A percentile compares a stretch with the other conserved stretches of the same genome.
These are phyloP conservation scores for Acrobasis suavella DNA, from an alignment of 2,888 invertebrate species.

Conservation along the genomic window DNA sequence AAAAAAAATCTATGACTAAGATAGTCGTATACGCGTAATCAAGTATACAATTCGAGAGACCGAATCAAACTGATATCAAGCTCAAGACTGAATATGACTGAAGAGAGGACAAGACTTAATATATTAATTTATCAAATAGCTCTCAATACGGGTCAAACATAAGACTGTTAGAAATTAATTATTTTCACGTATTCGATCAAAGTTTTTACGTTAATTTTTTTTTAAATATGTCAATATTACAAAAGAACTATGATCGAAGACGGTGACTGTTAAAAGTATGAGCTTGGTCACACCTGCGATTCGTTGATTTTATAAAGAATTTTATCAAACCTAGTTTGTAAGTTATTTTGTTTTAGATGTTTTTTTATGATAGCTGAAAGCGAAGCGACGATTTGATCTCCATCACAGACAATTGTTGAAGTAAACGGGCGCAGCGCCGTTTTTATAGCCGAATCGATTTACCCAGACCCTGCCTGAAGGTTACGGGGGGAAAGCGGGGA, in stretches of 20 bases:
- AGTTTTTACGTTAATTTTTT: neutral
- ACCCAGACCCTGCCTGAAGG: too few relatives aligned
- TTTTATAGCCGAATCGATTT: conserved; percentile 22
- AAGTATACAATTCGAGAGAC: conserved; percentile 22
- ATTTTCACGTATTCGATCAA: conserved; percentile 9
- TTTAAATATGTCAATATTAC: neutral
- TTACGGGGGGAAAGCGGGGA: too few relatives aligned
- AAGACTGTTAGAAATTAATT: conserved; percentile 2
- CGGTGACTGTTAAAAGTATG: conserved; percentile 31
- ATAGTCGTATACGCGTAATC: conserved; percentile 17
- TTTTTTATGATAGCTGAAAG: conserved; percentile 73
- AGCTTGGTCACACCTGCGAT: conserved; percentile 37
- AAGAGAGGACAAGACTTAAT: conserved; percentile 23
- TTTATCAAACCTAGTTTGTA: conserved; percentile 49
- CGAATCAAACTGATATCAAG: conserved; percentile 26
- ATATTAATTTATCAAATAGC: conserved; percentile 17
- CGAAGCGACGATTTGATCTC: conserved; percentile 73
- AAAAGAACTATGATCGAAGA: conserved; percentile 23
- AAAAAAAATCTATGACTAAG: conserved; percentile 7
- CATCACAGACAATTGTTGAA: conserved; percentile 71
- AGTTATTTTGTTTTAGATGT: conserved; percentile 52
- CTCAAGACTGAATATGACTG: conserved; percentile 29
- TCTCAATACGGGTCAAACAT: conserved; percentile 13
- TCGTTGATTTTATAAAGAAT: conserved; percentile 51
- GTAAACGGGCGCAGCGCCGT: conserved; percentile 64